Evolutionary conservation across 2,797 vertebrate genomes (phyloP), one percentile per base, ranked within the genome.

Genomic region (Melopsittacus undulatus): DNA sequence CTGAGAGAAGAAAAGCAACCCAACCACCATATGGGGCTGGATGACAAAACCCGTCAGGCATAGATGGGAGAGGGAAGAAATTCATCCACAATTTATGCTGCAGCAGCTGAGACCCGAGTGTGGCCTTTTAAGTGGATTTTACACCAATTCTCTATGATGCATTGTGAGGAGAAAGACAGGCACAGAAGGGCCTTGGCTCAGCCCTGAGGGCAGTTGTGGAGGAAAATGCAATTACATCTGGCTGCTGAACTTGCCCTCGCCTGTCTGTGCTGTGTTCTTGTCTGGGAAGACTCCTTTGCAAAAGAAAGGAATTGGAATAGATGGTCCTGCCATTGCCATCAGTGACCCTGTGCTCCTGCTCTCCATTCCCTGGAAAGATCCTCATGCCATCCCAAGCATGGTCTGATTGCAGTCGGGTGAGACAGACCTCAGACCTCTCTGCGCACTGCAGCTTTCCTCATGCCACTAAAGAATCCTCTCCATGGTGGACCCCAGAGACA

Each of bases 171-270:
- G 83, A 87, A 54, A 96, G 77, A 64, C 81, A 89, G 91, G 87
- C 69, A 3, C 93, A 93, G 93, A 49, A 90, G 91, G 91, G 86
- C 80, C 90, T 88, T 67, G 94, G 19, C 82, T 96, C 78, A 92
- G 92, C 90, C 96, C 77, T 2, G 43, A 93, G 95, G 97, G 96
- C 94, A 78, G 86, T 85, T 95, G 92, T 95, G 94, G 96, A 97
- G 82, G 95, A 97, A 98, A 98, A 98, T 96, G 96, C 97, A 98
- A 98, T 98, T 98, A 98, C 95, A 92, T 97, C 93, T 78, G 62
- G 75, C 70, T 90, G 74, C 94, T 96, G 94, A 98, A 97, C 95
- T 96, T 94, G 93, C 96, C 96, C 97, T 96, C 90, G 64, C 80
- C 86, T 96, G 91, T 36, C 93, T 78, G 15, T 21, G 20, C 96